Base-by-base conservation (phyloP, 2,113 vertebrate species). In the Perccottus glenii region DNA sequence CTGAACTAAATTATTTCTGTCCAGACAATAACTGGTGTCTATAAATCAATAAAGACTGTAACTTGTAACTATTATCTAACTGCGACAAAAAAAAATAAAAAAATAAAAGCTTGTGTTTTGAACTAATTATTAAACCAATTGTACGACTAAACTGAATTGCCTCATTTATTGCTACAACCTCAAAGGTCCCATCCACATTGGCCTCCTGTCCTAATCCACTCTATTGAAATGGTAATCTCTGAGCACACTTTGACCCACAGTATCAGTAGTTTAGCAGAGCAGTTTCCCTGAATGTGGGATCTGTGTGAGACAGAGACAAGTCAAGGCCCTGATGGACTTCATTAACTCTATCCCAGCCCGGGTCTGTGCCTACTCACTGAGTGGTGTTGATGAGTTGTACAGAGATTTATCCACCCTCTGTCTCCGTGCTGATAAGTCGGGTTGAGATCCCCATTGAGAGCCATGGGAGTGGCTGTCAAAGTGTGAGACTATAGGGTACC, bases 381-480 rank as follows among this genome's bases (percentile, higher is more conserved):
- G 70, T 77, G 75, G 60, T 6, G 68, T 68, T 67, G 78, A 84
- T 64, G 64, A 83, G 77, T 57, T 44, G 70, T 80, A 55, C 74
- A 65, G 78, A 77, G 81, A 67, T 64, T 73, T 48, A 67, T 65
- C 60, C 75, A 53, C 57, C 70, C 62, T 53, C 64, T 55, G 40
- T 73, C 69, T 77, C 71, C 64, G 5, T 9, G 59, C 80, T 82
- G 79, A 76, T 83, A 83, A 85, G 72, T 77, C 73, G 83, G 74
- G 66, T 70, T 71, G 35, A 80, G 55, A 84, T 72, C 70, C 72
- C 70, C 45, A 42, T 88, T 64, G 72, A 78, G 71, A 85, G 79
- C 83, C 65, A 19, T 57, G 69, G 86, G 82, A 82, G 80, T 73
- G 81, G 66, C 80, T 89, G 84, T 80, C 78, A 80, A 78, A 85